phyloP scores from a whole-genome alignment of 2,113 vertebrate genomes.

The Chamaea fasciata region DNA sequence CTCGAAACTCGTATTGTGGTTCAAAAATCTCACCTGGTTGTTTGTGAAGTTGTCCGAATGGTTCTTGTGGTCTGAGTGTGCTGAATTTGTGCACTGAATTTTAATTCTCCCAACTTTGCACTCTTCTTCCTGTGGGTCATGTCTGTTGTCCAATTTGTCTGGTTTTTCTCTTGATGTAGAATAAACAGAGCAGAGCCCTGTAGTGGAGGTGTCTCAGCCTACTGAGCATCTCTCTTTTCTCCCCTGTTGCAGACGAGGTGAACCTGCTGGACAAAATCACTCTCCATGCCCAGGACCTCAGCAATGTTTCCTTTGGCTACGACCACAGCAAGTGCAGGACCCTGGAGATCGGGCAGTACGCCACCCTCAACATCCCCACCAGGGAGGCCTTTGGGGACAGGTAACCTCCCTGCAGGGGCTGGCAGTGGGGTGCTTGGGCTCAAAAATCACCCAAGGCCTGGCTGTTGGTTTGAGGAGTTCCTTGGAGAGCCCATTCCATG shows the following conservation, averaged over 20 bases:
- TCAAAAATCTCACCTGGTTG: not conserved
- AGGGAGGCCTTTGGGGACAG: slow-evolving; percentile 73
- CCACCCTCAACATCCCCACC: slow-evolving; percentile 77
- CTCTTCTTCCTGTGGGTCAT: not conserved
- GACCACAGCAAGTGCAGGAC: slow-evolving; percentile 70
- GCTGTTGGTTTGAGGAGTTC: not conserved
- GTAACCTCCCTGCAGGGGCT: slow-evolving; percentile 42
- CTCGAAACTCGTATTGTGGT: fast-evolving
- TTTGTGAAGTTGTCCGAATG: not conserved
- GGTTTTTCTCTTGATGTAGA: not conserved
- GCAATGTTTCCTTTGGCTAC: slow-evolving; percentile 71
- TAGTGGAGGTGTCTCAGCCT: not conserved
- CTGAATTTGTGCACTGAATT: not conserved
- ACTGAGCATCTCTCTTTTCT: not conserved
- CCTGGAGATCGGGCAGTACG: slow-evolving; percentile 81
- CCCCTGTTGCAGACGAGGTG: slow-evolving; percentile 71
- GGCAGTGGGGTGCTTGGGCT: not conserved
- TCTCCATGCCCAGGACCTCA: slow-evolving; percentile 49
- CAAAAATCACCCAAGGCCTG: not conserved
- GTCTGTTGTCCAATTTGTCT: not conserved
- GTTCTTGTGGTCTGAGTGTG: not conserved
- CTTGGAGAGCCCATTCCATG: not conserved
- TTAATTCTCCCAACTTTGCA: not conserved
- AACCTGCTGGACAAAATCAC: slow-evolving; percentile 78
- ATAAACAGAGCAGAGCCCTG: not conserved